phyloP scores from a whole-genome alignment of 2,797 vertebrate species.

The Gymnoscopelus braueri region DNA sequence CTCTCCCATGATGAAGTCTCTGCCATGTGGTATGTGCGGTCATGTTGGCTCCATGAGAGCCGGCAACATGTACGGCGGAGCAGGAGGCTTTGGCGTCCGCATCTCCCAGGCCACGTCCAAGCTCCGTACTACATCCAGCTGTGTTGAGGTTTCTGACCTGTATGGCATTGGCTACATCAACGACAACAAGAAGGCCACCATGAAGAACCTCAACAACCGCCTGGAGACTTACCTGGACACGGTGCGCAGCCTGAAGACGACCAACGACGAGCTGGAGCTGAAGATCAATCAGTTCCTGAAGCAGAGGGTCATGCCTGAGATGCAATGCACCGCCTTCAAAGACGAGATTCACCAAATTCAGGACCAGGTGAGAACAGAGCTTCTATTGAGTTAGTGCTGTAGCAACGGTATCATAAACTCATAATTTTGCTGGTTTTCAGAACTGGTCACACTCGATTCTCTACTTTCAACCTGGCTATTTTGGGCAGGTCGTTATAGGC shows the following conservation, averaged over 20 bases:
- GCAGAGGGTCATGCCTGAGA: constrained; percentile 38
- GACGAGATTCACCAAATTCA: constrained; percentile 71
- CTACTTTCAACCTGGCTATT: too few relatives aligned
- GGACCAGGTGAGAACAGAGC: constrained; percentile 74
- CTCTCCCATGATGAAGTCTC: neutral
- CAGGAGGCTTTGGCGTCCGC: constrained; percentile 63
- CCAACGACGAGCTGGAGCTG: constrained; percentile 84
- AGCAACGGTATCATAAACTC: too few relatives aligned
- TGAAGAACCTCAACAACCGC: constrained; percentile 91
- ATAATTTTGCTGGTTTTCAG: too few relatives aligned
- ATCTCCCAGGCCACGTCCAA: constrained; percentile 33
- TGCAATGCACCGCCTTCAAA: constrained; percentile 67
- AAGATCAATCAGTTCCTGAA: constrained; percentile 82
- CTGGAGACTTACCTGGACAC: constrained; percentile 85
- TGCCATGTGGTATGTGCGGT: neutral
- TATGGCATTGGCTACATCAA: neutral
- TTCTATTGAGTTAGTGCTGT: neutral
- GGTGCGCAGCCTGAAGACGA: constrained; percentile 81
- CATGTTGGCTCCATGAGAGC: constrained; percentile 10
- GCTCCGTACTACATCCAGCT: too few relatives aligned
- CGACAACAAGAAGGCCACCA: constrained; percentile 72
- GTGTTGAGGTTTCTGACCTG: too few relatives aligned
- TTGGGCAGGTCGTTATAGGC: too few relatives aligned
- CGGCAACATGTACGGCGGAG: constrained; percentile 77
- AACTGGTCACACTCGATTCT: too few relatives aligned